Evolutionary conservation across 1,140 invertebrate genomes (phyloP).

Genomic region (Lasaia peninsularis): DNA sequence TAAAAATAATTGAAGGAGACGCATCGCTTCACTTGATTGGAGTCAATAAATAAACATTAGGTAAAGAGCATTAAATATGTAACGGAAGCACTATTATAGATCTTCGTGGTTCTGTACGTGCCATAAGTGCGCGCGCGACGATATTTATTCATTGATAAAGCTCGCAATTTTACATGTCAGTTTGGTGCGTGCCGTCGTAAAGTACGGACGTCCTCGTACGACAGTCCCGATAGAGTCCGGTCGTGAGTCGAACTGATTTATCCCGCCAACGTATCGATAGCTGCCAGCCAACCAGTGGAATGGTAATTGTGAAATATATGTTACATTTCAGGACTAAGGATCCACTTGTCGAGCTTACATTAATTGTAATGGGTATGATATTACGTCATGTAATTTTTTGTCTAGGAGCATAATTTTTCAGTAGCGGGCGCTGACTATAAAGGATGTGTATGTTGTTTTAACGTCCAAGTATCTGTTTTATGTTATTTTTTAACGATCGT

Average conservation of each 20-base stretch:
- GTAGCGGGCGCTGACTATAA: conserved; percentile 14
- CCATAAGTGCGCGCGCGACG: conserved; percentile 53
- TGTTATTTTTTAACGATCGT: conserved; percentile 2
- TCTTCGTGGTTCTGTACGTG: conserved; percentile 41
- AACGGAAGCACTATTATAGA: conserved; percentile 63
- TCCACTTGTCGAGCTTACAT: conserved; percentile 31
- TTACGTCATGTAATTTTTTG: conserved; percentile 47
- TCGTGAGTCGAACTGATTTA: conserved; percentile 22
- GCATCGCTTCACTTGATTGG: conserved; percentile 22
- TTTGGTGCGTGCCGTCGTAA: conserved; percentile 51
- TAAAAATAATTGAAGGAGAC: conserved; percentile 13
- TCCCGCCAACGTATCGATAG: conserved; percentile 27
- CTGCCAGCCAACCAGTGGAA: conserved; percentile 47
- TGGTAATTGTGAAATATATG: conserved; percentile 53
- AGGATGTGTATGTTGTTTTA: conserved; percentile 24
- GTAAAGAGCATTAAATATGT: conserved; percentile 55
- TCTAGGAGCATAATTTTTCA: conserved; percentile 14
- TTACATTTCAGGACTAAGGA: conserved; percentile 6
- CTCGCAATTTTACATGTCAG: conserved; percentile 65
- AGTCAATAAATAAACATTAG: conserved; percentile 56
- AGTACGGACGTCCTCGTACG: conserved; percentile 36
- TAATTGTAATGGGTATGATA: conserved; percentile 60
- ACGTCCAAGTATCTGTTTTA: conserved; percentile 17
- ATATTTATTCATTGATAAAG: conserved; percentile 57
- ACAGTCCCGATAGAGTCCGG: conserved; percentile 25